Base-by-base conservation (phyloP, 2,113 vertebrate genomes). In the Halichoeres trimaculatus region DNA sequence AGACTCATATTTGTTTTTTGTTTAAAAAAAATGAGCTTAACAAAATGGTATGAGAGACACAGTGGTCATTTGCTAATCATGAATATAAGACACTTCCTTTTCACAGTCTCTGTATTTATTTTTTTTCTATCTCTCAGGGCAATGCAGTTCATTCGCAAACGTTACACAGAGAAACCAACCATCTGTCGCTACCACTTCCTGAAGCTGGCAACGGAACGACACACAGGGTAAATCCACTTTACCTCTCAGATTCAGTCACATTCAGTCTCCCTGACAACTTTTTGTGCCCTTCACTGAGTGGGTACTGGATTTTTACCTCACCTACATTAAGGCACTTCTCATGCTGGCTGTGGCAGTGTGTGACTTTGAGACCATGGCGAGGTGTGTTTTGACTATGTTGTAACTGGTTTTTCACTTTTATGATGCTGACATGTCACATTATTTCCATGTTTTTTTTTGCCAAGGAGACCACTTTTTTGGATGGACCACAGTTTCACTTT, bases 181-280 rank as follows among this genome's bases (percentile, higher is more conserved):
- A 87, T 73, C 87, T 94, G 74, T 92, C 89, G 1, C 75, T 93
- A 35, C 85, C 90, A 1, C 81, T 91, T 19, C 17, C 88, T 52
- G 79, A 47, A 45, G 38, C 84, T 63, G 87, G 88, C 68, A 92
- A 89, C 66, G 81, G 88, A 54, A 80, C 70, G 1, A 62, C 59
- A 50, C 76, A 83, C 71, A 87, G 35, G 90, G 92, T 93, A 89
- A 86, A 64, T 30, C 10, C 1, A 0, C 14, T 57, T 20, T 40
- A 0, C 10, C 12, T 55, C 10, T 0, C 0, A 0, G 19, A 51
- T 0, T 11, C 26, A 10, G 36, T 26, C 2, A 30, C 36, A 47
- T 53, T 22, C 47, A 59, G 51, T 43, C 47, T 35, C 35, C 16
- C 10, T 36, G 8, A 41, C 34, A 14, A 26, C 0, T 11, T 22